Evolutionary conservation across 2,113 vertebrate species (phyloP).

Genomic region (Falcunculus frontatus): DNA sequence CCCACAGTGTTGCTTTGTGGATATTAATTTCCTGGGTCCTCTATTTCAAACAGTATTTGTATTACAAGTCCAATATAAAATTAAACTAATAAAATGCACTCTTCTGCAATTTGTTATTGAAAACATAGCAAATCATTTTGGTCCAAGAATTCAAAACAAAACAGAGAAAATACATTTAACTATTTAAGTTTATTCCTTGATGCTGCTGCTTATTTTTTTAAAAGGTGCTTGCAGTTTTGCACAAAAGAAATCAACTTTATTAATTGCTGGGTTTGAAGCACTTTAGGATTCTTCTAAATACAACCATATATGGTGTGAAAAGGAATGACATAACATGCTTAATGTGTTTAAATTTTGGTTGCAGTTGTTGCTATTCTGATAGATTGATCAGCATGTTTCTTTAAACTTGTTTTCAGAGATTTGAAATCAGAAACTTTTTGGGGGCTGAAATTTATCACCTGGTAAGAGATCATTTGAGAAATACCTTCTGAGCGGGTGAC

Average conservation of each 20-base stretch:
- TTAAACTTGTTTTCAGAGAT: neutral
- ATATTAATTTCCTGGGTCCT: conserved; percentile 16
- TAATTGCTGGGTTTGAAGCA: conserved; percentile 40
- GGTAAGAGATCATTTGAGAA: neutral
- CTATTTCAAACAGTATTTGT: conserved; percentile 45
- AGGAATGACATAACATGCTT: neutral
- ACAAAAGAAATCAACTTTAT: conserved; percentile 11
- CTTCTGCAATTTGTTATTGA: neutral
- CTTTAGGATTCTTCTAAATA: conserved; percentile 20
- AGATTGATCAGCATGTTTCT: neutral
- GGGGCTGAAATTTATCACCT: neutral
- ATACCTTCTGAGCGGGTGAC: neutral
- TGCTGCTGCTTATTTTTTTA: conserved; percentile 16
- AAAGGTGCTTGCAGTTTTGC: conserved; percentile 47
- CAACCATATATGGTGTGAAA: neutral
- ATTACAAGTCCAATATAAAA: conserved; percentile 49
- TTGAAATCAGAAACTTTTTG: neutral
- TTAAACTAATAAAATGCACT: conserved; percentile 29
- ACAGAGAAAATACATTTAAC: neutral
- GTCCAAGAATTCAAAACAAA: conserved; percentile 7
- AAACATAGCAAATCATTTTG: conserved; percentile 11
- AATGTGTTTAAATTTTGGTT: neutral
- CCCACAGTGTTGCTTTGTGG: conserved; percentile 21
- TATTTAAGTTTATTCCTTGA: neutral
- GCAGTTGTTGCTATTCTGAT: neutral